A percentile compares a stretch with the other conserved stretches of the same genome.
These are phyloP conservation scores for Myopa testacea DNA, from an alignment of 2,888 invertebrate genomes.

Conservation along the genomic window DNA sequence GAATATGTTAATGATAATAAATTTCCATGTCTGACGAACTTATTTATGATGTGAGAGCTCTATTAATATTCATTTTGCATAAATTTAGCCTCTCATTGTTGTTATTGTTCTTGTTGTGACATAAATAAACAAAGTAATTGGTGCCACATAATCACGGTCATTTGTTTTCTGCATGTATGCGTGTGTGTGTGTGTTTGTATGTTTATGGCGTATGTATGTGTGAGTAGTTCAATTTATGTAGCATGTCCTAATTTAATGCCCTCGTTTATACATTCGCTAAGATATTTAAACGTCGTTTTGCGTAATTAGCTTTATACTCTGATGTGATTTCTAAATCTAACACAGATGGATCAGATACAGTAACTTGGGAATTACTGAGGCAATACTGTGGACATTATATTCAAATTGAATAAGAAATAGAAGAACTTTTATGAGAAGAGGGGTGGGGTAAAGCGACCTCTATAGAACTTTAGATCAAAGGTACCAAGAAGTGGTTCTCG, in stretches of 20 bases:
- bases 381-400: too few species aligned
- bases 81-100: conserved; percentile 44
- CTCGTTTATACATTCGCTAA: too few species aligned
- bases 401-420: too few species aligned
- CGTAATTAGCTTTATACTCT: conserved; percentile 29
- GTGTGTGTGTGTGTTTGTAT: not conserved
- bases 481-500: too few species aligned
- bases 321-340: conserved; percentile 8
- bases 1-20: conserved; percentile 20
- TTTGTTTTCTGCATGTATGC: not conserved
- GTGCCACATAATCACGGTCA: conserved; percentile 22
- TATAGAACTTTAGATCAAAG: too few species aligned
- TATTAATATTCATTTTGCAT: conserved; percentile 54
- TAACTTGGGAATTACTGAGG: too few species aligned
- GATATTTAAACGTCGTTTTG: not conserved
- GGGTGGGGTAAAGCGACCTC: too few species aligned
- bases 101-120: conserved; percentile 23
- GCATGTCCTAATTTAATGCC: conserved; percentile 2
- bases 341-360: too few species aligned
- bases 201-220: not conserved
- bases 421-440: too few species aligned
- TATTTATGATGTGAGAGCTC: conserved; percentile 31
- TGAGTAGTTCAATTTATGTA: conserved; percentile 27
- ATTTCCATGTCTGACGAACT: conserved; percentile 26
- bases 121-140: conserved; percentile 3